Evolutionary conservation across 2,888 invertebrate genomes (phyloP).

Genomic region (Microctonus aethiopoides): DNA sequence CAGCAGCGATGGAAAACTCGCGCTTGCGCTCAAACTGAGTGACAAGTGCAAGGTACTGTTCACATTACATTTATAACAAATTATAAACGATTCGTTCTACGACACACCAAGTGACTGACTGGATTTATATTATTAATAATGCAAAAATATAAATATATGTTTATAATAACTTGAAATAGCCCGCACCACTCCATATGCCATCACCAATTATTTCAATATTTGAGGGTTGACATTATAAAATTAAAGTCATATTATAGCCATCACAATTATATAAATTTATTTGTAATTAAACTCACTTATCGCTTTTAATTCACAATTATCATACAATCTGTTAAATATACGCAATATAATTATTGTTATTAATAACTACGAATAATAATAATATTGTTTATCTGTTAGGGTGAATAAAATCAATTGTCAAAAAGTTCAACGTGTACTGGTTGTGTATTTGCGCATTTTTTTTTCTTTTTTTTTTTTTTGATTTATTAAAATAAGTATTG

Average conservation of each 20-base stretch:
- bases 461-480: too few relatives aligned
- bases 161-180: neutral
- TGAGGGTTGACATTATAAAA: too few relatives aligned
- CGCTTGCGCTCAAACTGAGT: slow-evolving; percentile 83
- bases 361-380: neutral
- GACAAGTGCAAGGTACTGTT: slow-evolving; percentile 85
- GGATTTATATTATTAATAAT: neutral
- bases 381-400: neutral
- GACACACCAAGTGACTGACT: neutral
- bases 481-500: neutral
- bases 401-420: neutral
- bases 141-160: neutral
- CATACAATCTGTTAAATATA: neutral
- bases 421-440: neutral
- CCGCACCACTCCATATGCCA: neutral
- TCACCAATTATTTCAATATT: neutral
- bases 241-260: neutral
- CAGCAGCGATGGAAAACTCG: slow-evolving; percentile 72
- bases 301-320: neutral
- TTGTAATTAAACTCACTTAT: neutral
- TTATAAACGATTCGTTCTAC: neutral
- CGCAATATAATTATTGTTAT: neutral
- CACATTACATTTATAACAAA: slow-evolving; percentile 49
- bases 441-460: neutral
- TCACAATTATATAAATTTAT: neutral